phyloP scores from a whole-genome alignment of 2,797 vertebrate genomes.

The Clarias platycephalus region DNA sequence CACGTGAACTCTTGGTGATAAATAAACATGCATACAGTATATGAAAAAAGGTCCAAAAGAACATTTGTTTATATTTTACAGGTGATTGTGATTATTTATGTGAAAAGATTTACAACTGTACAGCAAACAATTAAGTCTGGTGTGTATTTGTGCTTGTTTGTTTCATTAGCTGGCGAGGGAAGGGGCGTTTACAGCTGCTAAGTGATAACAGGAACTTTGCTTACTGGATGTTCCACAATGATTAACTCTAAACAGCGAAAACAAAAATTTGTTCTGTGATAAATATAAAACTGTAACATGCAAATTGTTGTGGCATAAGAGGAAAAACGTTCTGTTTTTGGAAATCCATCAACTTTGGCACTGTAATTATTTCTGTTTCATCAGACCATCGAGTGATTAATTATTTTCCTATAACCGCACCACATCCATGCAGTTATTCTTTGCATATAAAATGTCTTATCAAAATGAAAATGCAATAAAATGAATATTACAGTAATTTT shows the following conservation, averaged over 20 bases:
- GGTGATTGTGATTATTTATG: neutral
- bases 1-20: neutral
- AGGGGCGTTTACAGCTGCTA: neutral
- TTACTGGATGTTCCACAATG: neutral
- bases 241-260: neutral
- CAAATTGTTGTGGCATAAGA: neutral
- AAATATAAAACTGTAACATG: neutral
- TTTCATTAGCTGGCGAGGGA: neutral
- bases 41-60: neutral
- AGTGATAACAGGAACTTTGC: neutral
- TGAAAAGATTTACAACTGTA: neutral
- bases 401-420: neutral
- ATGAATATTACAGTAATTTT: too few species aligned
- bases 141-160: neutral
- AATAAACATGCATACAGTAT: neutral
- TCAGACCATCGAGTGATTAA: neutral
- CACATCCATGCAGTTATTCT: neutral
- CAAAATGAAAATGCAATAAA: neutral
- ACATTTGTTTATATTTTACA: neutral
- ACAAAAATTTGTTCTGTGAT: neutral
- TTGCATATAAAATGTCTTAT: neutral
- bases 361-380: neutral
- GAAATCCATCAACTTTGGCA: neutral
- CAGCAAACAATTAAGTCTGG: neutral
- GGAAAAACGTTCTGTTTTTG: neutral